A percentile compares a stretch with the other conserved stretches of the same genome.
phyloP scores from a whole-genome alignment of 2,888 invertebrate genomes.

The Bellardia bayeri region DNA sequence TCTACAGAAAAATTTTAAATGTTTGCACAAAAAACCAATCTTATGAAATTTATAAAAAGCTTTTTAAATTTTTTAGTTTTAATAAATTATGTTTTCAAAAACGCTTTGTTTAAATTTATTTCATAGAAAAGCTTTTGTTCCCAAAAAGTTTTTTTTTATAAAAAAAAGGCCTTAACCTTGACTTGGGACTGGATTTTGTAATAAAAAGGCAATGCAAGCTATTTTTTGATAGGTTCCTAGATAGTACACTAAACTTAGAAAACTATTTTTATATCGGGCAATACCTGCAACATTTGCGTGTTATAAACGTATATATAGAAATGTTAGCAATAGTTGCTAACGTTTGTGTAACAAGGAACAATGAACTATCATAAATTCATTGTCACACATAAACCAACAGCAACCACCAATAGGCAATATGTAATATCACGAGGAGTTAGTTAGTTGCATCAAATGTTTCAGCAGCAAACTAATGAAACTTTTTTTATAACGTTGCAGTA shows the following conservation, averaged over 20 bases:
- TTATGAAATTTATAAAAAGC: too few relatives aligned
- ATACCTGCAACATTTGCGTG: not conserved
- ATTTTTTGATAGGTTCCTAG: not conserved
- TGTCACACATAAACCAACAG: conserved; percentile 35
- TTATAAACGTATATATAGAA: conserved; percentile 35
- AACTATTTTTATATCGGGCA: not conserved
- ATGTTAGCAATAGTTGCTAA: conserved; percentile 21
- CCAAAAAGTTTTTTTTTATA: not conserved
- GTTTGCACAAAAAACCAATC: too few relatives aligned
- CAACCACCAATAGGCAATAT: not conserved
- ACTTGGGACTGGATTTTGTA: not conserved
- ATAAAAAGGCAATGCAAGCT: not conserved
- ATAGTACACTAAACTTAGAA: not conserved
- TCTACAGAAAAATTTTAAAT: too few relatives aligned
- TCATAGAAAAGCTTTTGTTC: too few relatives aligned
- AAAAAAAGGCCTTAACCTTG: not conserved
- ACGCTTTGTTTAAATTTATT: too few relatives aligned
- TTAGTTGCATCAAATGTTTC: conserved; percentile 8
- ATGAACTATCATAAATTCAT: conserved; percentile 50
- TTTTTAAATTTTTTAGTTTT: too few relatives aligned
- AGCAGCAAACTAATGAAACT: conserved; percentile 14
- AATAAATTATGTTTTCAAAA: too few relatives aligned
- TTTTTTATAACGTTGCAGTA: not conserved
- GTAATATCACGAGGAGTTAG: conserved; percentile 40
- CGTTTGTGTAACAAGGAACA: conserved; percentile 19